Base-by-base conservation (phyloP, 2,888 invertebrate genomes). In the Platypus cylindrus region DNA sequence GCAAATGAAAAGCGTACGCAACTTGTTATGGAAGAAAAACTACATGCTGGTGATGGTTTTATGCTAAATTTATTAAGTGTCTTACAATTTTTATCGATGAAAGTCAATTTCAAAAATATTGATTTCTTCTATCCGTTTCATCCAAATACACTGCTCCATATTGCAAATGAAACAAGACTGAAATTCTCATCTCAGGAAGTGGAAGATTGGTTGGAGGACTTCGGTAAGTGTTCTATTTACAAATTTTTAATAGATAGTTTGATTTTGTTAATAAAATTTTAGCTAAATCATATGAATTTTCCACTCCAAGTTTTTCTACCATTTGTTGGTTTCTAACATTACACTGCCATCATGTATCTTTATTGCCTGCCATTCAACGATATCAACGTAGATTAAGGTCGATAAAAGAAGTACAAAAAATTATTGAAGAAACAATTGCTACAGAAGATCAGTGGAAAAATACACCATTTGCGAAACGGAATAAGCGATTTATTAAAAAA, bases 241-340 rank as follows among this genome's bases (percentile, higher is more conserved):
- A 20, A 7, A 20, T 20, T 20, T 9, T 7, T 7, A 20, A 7
- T 5, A 9, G 9, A 20, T 20, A 9, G 9, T 20, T 20, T 7
- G 9, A 20, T 20, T 9, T 7, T 20, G 5, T 20, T 20, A 20
- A 5, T 20, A 9, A 20, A 7, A 20, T 48, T 49, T 5, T 50
- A 71, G 71, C 64, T 41, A 66, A 65, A 30, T 63, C 64, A 2
- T 72, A 75, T 56, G 64, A 67, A 30, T 82, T 81, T 77, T 71
- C 73, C 7, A 79, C 82, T 33, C 75, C 83, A 2, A 94, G 90
- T 54, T 98, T 98, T 63, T 84, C 89, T 44, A 94, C 95, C 0
- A 86, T 91, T 48, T 97, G 95, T 58, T 97, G 95, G 87, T 95
- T 93, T 65, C 68, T 97, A 29, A 93, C 95, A 0, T 68, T 95